Evolutionary conservation across 2,797 vertebrate species (phyloP), one percentile per base, ranked within the genome.

Genomic region (Philypnodon macrostomus): DNA sequence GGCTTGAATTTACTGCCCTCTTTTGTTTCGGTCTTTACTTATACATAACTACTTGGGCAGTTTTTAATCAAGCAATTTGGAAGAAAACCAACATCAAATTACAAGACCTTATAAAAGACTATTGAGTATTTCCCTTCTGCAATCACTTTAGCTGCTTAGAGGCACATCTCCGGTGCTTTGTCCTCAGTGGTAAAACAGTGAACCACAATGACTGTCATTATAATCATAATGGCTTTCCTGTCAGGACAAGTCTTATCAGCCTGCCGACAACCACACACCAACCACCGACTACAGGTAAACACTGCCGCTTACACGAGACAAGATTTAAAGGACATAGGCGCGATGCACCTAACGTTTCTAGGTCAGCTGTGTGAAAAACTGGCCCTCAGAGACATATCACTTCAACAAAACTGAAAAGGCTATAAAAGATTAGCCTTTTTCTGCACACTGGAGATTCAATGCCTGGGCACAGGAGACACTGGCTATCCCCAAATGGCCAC

Each of bases 191-290:
- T 78, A 67, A 83, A 80, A 79, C 65, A 70, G 52, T 53, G 57
- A 75, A 69, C 63, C 70, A 79, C 74, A 83, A 82, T 81, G 68
- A 85, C 61, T 73, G 74, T 72, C 70, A 78, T 80, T 81, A 83
- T 41, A 72, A 81, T 76, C 61, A 70, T 70, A 84, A 85, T 83
- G 69, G 70, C 59, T 73, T 72, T 70, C 65, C 64, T 76, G 82
- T 79, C 63, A 67, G 48, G 65, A 73, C 64, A 55, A 60, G 70
- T 63, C 70, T 81, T 77, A 80, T 75, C 77, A 56, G 65, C 36
- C 51, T 46, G 37, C 45, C 70, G 67, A 73, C 72, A 67, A 78
- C 53, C 65, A 59, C 55, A 41, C 58, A n/a, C n/a, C n/a, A 67
- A 61, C 66, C 56, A 40, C 69, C 59, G 64, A 31, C 60, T 59